Conservation (phyloP, 2,888 invertebrate genomes). For the Drosophila pseudotalamancana region DNA sequence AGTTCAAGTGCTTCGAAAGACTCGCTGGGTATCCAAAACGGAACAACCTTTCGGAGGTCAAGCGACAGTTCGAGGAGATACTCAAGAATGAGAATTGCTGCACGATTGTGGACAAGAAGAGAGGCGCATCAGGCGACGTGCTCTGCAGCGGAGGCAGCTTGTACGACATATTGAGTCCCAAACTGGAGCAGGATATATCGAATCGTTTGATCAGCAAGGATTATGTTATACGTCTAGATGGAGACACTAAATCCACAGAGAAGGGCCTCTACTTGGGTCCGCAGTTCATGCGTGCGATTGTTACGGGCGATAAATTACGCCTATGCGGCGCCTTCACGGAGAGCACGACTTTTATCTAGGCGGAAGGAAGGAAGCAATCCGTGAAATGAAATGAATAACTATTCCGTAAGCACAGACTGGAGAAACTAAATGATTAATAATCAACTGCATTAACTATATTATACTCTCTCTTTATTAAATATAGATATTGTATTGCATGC, state of each 20-base stretch:
- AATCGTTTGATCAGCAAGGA: slow-evolving; percentile 84
- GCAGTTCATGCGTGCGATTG: slow-evolving; percentile 86
- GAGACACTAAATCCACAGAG: slow-evolving; percentile 66
- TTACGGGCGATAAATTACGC: slow-evolving; percentile 88
- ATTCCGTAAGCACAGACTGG: too few species aligned
- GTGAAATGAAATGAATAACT: too few species aligned
- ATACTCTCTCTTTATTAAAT: background rate
- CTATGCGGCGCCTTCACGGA: slow-evolving; percentile 92
- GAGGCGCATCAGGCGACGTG: slow-evolving; percentile 31
- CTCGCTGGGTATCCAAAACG: slow-evolving; percentile 57
- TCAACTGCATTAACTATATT: background rate
- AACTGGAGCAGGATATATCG: slow-evolving; percentile 57
- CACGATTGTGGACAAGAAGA: slow-evolving; percentile 55
- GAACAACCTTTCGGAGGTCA: slow-evolving; percentile 38
- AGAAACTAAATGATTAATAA: background rate
- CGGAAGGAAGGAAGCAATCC: too few species aligned
- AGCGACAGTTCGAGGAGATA: slow-evolving; percentile 68
- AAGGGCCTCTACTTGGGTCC: slow-evolving; percentile 77
- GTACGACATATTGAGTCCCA: slow-evolving; percentile 59
- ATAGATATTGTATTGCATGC: slow-evolving; percentile 8
- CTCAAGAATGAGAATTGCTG: slow-evolving; percentile 65
- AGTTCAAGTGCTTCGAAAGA: slow-evolving; percentile 80
- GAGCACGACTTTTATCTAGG: slow-evolving; percentile 88
- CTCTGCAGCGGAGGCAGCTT: slow-evolving; percentile 19
- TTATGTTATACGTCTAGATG: slow-evolving; percentile 85